Evolutionary conservation across 64 coral and sea anemone genomes (phyloP).

Genomic region (Actinia tenebrosa): DNA sequence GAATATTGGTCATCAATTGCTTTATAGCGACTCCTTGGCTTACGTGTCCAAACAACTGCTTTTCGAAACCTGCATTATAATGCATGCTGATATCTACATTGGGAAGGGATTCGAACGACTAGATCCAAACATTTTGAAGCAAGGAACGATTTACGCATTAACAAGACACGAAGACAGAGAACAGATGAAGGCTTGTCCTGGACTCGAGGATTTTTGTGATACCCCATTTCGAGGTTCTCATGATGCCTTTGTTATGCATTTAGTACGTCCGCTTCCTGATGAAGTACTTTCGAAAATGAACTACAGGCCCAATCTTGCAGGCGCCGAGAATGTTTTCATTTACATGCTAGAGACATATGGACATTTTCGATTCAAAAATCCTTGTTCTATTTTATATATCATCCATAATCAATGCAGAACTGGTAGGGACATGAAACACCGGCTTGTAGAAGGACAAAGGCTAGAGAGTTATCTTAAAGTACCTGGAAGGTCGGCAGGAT

Average conservation of each 20-base stretch:
- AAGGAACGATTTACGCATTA: constrained; percentile 68
- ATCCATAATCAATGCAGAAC: constrained; percentile 83
- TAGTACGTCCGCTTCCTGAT: constrained; percentile 39
- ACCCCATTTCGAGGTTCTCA: constrained; percentile 69
- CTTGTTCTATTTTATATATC: constrained; percentile 82
- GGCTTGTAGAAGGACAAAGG: constrained; percentile 49
- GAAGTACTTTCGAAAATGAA: constrained; percentile 43
- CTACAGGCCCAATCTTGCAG: constrained; percentile 68
- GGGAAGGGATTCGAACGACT: constrained; percentile 76
- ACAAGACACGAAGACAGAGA: constrained; percentile 71
- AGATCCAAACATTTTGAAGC: constrained; percentile 28
- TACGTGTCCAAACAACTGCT: constrained; percentile 58
- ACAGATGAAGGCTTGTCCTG: constrained; percentile 33
- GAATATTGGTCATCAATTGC: constrained; percentile 45
- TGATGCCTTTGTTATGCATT: constrained; percentile 82
- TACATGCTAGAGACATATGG: constrained; percentile 50
- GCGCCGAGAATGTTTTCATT: constrained; percentile 74
- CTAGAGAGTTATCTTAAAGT: constrained; percentile 60
- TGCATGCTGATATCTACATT: constrained; percentile 88
- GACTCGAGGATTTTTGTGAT: constrained; percentile 73
- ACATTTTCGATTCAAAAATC: constrained; percentile 70
- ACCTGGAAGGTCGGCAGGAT: constrained; percentile 20
- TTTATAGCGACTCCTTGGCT: constrained; percentile 70
- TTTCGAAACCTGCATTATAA: constrained; percentile 60
- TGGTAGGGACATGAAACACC: constrained; percentile 21